These are phyloP conservation scores for Cephalopholis sonnerati DNA, from an alignment of 2,113 vertebrate genomes.

Conservation along the genomic window DNA sequence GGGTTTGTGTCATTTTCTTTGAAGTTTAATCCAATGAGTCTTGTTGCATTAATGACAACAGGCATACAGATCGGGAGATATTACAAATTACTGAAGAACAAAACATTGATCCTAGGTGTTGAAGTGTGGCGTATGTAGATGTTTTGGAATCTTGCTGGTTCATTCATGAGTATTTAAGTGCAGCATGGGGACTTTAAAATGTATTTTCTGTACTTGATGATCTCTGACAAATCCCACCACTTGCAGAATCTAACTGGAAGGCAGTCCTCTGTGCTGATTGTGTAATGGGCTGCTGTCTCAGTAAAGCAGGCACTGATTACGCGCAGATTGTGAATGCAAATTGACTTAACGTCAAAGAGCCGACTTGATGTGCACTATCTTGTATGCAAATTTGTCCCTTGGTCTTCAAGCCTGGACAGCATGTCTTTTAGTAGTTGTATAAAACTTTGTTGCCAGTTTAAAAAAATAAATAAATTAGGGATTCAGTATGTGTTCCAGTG, in stretches of 20 bases:
- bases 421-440: background rate
- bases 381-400: background rate
- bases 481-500: background rate
- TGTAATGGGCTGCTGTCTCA: slow-evolving; percentile 19
- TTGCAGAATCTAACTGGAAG: slow-evolving; percentile 7
- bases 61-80: background rate
- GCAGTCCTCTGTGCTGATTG: background rate
- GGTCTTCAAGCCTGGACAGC: background rate
- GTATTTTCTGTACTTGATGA: background rate
- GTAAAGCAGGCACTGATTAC: slow-evolving; percentile 22
- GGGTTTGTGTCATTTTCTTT: slow-evolving; percentile 6
- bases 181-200: background rate
- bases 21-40: background rate
- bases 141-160: background rate
- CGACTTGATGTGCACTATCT: background rate
- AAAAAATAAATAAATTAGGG: background rate
- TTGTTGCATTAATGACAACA: background rate
- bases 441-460: slow-evolving; percentile 12
- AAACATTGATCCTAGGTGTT: background rate
- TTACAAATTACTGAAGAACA: background rate
- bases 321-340: background rate
- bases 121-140: background rate
- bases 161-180: background rate
- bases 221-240: background rate
- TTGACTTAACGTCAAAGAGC: background rate